phyloP scores from a whole-genome alignment of 2,113 vertebrate genomes.

The Cromileptes altivelis region DNA sequence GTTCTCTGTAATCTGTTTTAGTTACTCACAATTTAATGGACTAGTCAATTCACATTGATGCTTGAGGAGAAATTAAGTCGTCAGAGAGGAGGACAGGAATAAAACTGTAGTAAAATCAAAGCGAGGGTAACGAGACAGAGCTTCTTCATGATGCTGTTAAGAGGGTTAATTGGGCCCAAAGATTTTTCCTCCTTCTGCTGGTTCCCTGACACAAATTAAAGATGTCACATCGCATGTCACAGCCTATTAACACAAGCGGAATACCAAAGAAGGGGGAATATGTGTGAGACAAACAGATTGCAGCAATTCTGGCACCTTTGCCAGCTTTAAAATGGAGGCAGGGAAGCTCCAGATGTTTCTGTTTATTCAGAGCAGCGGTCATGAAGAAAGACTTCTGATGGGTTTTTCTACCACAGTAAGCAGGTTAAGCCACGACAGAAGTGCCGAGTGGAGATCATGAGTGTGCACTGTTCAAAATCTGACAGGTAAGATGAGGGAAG shows the following conservation, averaged over 20 bases:
- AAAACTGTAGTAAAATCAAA: not conserved
- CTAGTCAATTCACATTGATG: not conserved
- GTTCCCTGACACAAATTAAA: not conserved
- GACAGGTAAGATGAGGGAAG: not conserved
- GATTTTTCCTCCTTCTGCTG: not conserved
- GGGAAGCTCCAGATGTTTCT: slow-evolving; percentile 65
- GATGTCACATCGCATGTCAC: not conserved
- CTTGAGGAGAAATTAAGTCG: not conserved
- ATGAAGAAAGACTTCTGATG: slow-evolving; percentile 36
- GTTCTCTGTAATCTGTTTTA: slow-evolving; percentile 50
- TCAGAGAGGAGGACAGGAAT: not conserved
- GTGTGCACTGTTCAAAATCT: not conserved
- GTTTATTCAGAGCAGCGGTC: slow-evolving; percentile 33
- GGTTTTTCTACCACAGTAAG: slow-evolving; percentile 43
- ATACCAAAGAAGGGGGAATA: slow-evolving; percentile 1
- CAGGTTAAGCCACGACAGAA: slow-evolving; percentile 32
- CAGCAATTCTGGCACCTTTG: slow-evolving; percentile 32
- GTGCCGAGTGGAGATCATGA: not conserved
- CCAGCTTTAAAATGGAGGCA: slow-evolving; percentile 33
- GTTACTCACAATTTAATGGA: slow-evolving; percentile 31
- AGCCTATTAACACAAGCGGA: not conserved
- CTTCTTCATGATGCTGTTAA: not conserved
- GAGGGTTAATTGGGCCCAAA: not conserved
- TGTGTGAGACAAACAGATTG: slow-evolving; percentile 23
- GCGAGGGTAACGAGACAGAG: not conserved